Conservation (phyloP, 2,113 vertebrate genomes). For the Grus americana region DNA sequence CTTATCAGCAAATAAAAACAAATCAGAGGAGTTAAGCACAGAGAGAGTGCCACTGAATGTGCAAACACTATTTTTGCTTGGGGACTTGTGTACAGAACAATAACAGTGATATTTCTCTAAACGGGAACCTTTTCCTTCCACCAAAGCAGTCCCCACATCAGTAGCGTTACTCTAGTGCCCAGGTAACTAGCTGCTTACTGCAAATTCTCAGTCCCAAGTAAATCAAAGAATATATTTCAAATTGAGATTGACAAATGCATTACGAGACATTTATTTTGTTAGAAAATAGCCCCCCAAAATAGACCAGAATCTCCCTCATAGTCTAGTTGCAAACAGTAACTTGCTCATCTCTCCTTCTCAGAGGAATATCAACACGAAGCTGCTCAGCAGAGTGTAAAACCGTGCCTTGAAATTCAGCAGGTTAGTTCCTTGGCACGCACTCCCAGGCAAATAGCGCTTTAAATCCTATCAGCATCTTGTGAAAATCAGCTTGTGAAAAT, state of each 20-base stretch:
- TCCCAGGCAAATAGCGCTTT: not conserved
- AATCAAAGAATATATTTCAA: not conserved
- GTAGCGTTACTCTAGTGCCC: not conserved
- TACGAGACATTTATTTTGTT: not conserved
- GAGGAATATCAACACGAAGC: not conserved
- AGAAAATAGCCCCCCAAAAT: not conserved
- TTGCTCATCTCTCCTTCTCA: not conserved
- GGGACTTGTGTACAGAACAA: not conserved
- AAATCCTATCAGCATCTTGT: not conserved
- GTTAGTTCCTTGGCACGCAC: not conserved
- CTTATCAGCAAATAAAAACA: slow-evolving; percentile 24
- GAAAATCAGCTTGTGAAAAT: not conserved
- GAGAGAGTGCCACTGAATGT: not conserved
- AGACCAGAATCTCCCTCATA: not conserved
- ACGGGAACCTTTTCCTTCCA: not conserved
- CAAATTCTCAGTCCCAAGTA: not conserved
- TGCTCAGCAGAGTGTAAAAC: not conserved
- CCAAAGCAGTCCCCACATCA: not conserved
- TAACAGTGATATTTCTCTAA: not conserved
- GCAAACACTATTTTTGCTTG: not conserved
- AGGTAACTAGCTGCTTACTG: not conserved
- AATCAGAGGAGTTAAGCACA: not conserved
- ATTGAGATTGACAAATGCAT: not conserved
- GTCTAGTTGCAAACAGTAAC: not conserved
- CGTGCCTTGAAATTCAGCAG: not conserved